phyloP scores from a whole-genome alignment of 1,140 invertebrate genomes.

The Pseudachorutes palmiensis region DNA sequence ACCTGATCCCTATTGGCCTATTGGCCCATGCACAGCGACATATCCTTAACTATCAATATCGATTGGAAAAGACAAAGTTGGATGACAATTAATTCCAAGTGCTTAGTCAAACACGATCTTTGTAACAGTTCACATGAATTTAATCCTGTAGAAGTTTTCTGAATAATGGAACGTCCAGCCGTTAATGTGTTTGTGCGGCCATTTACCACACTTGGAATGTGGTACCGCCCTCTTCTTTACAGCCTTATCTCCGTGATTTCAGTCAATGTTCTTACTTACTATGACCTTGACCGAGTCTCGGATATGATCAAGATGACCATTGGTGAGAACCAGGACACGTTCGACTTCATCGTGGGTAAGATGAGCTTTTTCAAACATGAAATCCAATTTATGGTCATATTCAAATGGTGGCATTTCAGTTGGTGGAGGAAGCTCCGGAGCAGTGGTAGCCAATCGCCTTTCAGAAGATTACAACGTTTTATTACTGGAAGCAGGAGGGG shows the following conservation, averaged over 20 bases:
- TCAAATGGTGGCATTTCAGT: too few relatives aligned
- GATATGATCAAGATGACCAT: not conserved
- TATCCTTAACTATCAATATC: too few relatives aligned
- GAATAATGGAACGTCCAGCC: not conserved
- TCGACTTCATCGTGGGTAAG: conserved; percentile 19
- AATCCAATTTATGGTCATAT: too few relatives aligned
- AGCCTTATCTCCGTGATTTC: conserved; percentile 2
- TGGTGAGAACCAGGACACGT: conserved; percentile 3
- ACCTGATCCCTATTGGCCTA: too few relatives aligned
- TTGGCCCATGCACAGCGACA: too few relatives aligned
- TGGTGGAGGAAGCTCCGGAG: conserved; percentile 48
- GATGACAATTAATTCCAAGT: too few relatives aligned
- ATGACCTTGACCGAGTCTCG: conserved; percentile 7
- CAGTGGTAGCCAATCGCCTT: conserved; percentile 48
- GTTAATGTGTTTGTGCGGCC: conserved; percentile 1
- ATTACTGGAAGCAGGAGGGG: conserved; percentile 46
- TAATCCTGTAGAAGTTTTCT: too few relatives aligned
- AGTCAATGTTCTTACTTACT: not conserved
- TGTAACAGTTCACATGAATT: too few relatives aligned
- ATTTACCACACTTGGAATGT: not conserved
- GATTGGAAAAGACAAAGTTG: too few relatives aligned
- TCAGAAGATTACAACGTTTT: conserved; percentile 51
- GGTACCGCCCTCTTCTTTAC: conserved; percentile 15
- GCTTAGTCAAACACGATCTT: too few relatives aligned
- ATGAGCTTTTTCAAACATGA: not conserved